phyloP scores from a whole-genome alignment of 2,113 vertebrate species.

The Melierax canorus region DNA sequence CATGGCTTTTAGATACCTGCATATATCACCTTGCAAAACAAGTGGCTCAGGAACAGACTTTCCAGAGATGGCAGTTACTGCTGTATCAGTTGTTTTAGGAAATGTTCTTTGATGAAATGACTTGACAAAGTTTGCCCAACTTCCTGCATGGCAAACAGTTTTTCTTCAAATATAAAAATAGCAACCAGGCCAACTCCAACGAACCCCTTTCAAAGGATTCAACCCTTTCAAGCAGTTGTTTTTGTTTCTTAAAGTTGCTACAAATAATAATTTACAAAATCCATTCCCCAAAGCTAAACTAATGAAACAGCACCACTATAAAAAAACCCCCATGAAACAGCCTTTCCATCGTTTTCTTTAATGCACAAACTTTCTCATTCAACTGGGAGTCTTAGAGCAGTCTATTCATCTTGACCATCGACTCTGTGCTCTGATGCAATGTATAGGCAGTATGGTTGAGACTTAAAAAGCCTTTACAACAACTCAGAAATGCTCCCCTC shows the following conservation, averaged over 20 bases:
- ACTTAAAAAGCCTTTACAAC: not conserved
- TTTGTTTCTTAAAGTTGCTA: not conserved
- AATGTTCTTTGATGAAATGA: not conserved
- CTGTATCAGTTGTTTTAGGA: not conserved
- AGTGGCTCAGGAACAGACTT: not conserved
- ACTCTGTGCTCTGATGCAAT: not conserved
- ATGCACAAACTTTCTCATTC: not conserved
- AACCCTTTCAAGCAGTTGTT: not conserved
- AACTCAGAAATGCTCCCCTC: not conserved
- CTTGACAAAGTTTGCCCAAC: not conserved
- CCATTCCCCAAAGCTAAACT: not conserved
- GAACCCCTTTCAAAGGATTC: not conserved
- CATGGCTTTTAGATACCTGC: not conserved
- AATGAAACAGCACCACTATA: not conserved
- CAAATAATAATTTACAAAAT: not conserved
- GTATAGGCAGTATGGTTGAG: not conserved
- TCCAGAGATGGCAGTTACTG: not conserved
- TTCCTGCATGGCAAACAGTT: not conserved
- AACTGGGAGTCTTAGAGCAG: not conserved
- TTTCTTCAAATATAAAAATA: not conserved
- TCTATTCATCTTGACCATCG: not conserved
- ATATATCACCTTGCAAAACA: not conserved
- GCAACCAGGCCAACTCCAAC: not conserved
- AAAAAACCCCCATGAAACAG: not conserved
- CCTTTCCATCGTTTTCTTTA: not conserved